Base-by-base conservation (phyloP, 2,113 vertebrate genomes). In the Oxyruncus cristatus region DNA sequence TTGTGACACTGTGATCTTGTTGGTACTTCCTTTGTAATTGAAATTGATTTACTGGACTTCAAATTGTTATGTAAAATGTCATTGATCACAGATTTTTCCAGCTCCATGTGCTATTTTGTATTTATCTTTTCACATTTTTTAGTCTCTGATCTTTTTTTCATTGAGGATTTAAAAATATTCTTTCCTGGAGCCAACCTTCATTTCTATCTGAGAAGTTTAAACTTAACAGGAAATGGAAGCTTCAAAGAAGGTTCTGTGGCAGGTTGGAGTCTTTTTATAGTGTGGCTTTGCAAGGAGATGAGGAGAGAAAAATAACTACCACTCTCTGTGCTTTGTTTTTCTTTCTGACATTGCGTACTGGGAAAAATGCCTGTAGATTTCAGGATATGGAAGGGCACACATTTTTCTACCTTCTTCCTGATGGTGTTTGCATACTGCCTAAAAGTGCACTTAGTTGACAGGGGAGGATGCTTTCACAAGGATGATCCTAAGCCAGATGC, bases 141-240 rank as follows among this genome's bases (percentile, higher is more conserved):
- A 11, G 14, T 55, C 94, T 93, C 55, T 89, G 16, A 61, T 89
- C 65, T 93, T 88, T 92, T 77, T 92, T 92, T 26, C n/a, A 52
- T 8, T 37, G 44, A 76, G 44, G 44, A 53, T 72, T 56, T 92
- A 24, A 65, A 95, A 87, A 53, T 46, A 2, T 42, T 88, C n/a
- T 63, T 78, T 78, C 11, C 23, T 68, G 41, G 32, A 85, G 32
- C 41, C 0, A 3, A 62, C 5, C 37, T 93, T 93, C 7, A 50
- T 82, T 92, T 93, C 30, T 92, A 1, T 74, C 47, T 61, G 33
- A 86, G 46, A 92, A 58, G 26, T 90, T 79, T 79, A 83, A 92
- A 92, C 11, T 68, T 85, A 56, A 0, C n/a, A 81, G 73, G 55
- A 95, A 93, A 47, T 27, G 6, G 70, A 78, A 87, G 20, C 44